Conservation (phyloP, 2,113 vertebrate genomes). For the Alaudala cheleensis region DNA sequence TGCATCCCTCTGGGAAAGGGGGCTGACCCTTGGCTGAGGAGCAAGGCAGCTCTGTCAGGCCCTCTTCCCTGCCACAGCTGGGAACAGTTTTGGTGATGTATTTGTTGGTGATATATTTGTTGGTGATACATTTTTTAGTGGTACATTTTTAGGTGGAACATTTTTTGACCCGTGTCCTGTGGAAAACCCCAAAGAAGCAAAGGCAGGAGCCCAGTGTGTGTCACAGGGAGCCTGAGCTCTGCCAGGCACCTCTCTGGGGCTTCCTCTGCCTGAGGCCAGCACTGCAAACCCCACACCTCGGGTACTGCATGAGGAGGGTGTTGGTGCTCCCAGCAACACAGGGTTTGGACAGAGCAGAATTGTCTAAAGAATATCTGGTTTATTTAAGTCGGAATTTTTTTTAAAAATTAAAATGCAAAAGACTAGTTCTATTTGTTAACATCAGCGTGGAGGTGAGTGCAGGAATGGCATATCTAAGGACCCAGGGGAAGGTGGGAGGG, state of each 20-base stretch:
- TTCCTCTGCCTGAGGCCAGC: rapidly evolving
- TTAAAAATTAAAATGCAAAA: not conserved
- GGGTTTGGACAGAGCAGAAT: not conserved
- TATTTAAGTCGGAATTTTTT: not conserved
- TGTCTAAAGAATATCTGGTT: not conserved
- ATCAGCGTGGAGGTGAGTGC: not conserved
- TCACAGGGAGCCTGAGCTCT: rapidly evolving
- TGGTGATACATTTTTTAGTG: no score
- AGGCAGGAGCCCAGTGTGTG: rapidly evolving
- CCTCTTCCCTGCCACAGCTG: not conserved
- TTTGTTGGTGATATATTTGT: no score
- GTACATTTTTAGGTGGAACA: no score
- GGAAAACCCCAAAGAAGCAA: not conserved
- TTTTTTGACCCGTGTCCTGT: not conserved
- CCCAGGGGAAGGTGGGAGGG: not conserved
- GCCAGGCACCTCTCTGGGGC: not conserved
- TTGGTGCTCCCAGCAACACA: rapidly evolving
- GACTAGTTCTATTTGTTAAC: not conserved
- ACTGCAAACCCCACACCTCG: not conserved
- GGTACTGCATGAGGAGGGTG: rapidly evolving
- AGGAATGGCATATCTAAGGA: not conserved
- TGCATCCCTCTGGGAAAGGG: not conserved
- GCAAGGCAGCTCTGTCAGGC: not conserved
- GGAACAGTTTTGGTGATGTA: no score
- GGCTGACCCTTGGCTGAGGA: not conserved